phyloP scores from a whole-genome alignment of 2,113 vertebrate genomes.

The Ictalurus punctatus region DNA sequence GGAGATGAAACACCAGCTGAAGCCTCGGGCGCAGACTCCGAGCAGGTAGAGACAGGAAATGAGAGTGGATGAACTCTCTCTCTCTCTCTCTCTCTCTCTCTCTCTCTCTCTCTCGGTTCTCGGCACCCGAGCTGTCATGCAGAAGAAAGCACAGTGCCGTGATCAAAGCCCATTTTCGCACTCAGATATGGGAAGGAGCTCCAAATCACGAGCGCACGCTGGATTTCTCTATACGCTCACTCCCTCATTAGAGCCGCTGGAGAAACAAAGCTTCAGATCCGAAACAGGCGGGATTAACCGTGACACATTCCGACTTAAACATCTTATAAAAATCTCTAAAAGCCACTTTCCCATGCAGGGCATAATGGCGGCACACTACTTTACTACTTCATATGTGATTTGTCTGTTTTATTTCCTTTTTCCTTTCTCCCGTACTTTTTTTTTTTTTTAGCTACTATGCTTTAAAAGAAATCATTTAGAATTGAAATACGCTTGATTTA shows the following conservation, averaged over 20 bases:
- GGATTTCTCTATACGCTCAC: background rate
- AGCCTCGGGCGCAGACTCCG: constrained; percentile 23
- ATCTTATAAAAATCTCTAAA: background rate
- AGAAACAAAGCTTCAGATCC: constrained; percentile 23
- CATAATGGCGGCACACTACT: background rate
- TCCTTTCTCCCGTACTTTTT: too few species aligned
- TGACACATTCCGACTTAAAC: background rate
- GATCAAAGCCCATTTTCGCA: constrained; percentile 53
- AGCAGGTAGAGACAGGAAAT: constrained; percentile 48
- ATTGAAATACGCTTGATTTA: too few species aligned
- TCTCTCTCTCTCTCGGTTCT: constrained; percentile 2
- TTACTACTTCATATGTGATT: background rate
- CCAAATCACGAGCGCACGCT: constrained; percentile 16
- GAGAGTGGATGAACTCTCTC: constrained; percentile 18
- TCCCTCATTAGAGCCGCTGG: constrained; percentile 10
- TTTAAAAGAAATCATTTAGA: background rate
- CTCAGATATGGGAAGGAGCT: constrained; percentile 28
- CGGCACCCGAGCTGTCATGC: constrained; percentile 45
- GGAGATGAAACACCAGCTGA: constrained; percentile 37
- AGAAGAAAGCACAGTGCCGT: constrained; percentile 36
- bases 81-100: background rate
- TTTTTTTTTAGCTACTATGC: background rate
- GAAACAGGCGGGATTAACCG: constrained; percentile 10
- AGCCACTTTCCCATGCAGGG: constrained; percentile 12
- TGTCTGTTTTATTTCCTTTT: background rate